Base-by-base conservation (phyloP, 2,113 vertebrate species). In the Trematocara marginatum region DNA sequence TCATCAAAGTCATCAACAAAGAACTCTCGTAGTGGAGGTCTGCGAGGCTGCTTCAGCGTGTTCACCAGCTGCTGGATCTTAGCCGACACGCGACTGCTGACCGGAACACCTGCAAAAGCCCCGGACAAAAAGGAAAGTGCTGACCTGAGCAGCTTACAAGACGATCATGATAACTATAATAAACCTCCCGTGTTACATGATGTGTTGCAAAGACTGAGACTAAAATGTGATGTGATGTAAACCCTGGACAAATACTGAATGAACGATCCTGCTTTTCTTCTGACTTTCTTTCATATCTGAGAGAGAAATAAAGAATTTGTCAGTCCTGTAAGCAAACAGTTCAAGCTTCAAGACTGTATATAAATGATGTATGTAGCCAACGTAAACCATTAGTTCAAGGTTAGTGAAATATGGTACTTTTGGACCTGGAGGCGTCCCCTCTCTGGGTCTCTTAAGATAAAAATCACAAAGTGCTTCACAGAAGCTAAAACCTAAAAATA, bases 1-100 rank as follows among this genome's bases (percentile, higher is more conserved):
- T 99, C 99, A 79, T 99, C 99, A 92, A 99, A 99, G 95, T 99
- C 99, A 84, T 99, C 99, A 7, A 99, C 98, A 90, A 99, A 99
- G 95, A 99, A 99, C 95, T 99, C 99, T 76, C 99, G 93, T 59
- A 99, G 97, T 0, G 99, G 99, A 6, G 99, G 99, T 84, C 99
- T 96, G 92, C 99, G 98, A 9, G 99, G 99, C 94, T 98, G 97
- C 94, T 99, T 99, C 93, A 99, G 96, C 7, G 99, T 99, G 96
- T 98, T 99, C 93, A 99, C 98, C 29, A 99, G 97, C 95, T 99
- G 99, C 92, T 99, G 99, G 93, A 99, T 99, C 96, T 99, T 99
- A 76, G 99, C 98, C 6, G 99, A 99, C 86, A 99, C 98, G 79
- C 99, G 97, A 94, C 98, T 99, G 96, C 98, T 99, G 93, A 99